These are phyloP conservation scores for Sepiola atlantica DNA, from an alignment of 2,888 invertebrate species.

Conservation along the genomic window DNA sequence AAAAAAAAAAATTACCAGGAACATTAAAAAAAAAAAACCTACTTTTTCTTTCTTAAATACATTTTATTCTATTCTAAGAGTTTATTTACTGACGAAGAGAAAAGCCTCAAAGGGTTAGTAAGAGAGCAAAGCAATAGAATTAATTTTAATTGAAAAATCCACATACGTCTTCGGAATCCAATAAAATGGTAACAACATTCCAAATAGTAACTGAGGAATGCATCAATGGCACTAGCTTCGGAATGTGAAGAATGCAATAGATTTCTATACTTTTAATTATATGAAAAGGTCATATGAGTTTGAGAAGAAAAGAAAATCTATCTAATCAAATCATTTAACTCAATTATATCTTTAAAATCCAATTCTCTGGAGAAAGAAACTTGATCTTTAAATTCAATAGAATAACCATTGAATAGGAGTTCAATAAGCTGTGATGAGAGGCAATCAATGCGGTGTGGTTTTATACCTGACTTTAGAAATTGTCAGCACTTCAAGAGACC, in stretches of 20 bases:
- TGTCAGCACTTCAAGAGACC: background rate
- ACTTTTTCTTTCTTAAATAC: background rate
- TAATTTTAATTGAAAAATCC: background rate
- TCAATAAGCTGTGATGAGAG: background rate
- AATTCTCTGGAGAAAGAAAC: background rate
- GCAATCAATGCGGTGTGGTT: background rate
- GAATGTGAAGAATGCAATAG: background rate
- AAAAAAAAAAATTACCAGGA: background rate
- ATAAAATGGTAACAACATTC: background rate
- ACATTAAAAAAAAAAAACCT: background rate
- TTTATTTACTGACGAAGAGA: background rate
- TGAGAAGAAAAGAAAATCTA: background rate
- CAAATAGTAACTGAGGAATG: background rate
- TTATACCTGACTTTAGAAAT: background rate
- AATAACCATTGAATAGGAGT: background rate
- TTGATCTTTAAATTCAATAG: background rate
- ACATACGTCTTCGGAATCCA: background rate
- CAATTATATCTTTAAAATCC: background rate
- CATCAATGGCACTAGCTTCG: background rate
- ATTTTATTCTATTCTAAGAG: background rate
- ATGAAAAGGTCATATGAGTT: background rate
- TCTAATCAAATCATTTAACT: conserved; percentile 7
- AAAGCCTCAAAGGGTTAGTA: no score
- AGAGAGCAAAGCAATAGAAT: background rate
- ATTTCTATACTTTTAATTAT: conserved; percentile 32